phyloP scores from a whole-genome alignment of 2,113 vertebrate genomes.

The Lonchura striata region DNA sequence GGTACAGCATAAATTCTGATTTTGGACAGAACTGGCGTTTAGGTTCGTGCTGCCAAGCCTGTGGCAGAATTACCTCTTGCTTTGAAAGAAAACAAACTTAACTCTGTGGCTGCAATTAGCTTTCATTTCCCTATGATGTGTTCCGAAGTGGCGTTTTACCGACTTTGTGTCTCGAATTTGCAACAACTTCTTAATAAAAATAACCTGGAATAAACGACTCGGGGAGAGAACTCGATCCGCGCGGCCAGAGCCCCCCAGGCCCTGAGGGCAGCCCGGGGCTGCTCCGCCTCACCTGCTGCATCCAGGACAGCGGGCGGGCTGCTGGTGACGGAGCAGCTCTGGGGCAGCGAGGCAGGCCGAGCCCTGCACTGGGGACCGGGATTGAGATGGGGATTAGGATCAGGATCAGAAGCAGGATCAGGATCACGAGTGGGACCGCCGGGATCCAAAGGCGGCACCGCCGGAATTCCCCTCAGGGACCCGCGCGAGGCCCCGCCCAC shows the following conservation, averaged over 20 bases:
- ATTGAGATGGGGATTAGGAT: rapidly evolving
- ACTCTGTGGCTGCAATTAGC: neutral
- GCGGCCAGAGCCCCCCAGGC: neutral
- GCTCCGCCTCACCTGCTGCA: neutral
- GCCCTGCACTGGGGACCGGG: neutral
- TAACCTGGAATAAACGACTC: slow-evolving; percentile 15
- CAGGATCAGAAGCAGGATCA: rapidly evolving
- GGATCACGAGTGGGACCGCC: rapidly evolving
- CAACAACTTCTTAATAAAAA: slow-evolving; percentile 53
- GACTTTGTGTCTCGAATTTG: neutral
- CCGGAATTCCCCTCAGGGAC: rapidly evolving
- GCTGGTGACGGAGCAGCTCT: neutral
- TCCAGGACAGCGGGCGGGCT: neutral
- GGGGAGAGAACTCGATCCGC: neutral
- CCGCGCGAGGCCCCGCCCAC: rapidly evolving
- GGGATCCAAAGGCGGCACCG: rapidly evolving
- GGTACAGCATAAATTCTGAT: neutral
- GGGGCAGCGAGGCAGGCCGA: neutral
- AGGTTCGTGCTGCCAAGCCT: neutral
- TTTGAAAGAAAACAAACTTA: neutral
- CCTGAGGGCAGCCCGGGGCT: neutral
- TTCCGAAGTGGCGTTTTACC: neutral
- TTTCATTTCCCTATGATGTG: neutral
- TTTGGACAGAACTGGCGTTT: neutral
- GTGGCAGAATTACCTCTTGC: neutral